Conservation (phyloP, 2,113 vertebrate genomes). For the Tetrao urogallus region DNA sequence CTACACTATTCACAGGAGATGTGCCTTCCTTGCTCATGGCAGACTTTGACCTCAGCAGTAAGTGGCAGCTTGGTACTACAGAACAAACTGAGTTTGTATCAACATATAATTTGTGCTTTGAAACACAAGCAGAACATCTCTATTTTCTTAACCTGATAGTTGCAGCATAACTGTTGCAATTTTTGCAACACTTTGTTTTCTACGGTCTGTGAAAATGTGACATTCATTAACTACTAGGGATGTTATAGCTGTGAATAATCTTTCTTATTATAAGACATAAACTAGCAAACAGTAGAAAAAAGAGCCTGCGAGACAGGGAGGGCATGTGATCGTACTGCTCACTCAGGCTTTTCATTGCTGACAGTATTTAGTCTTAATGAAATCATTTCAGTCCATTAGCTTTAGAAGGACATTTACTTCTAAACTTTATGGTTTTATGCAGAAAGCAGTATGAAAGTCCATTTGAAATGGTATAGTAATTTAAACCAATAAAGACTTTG, state of each 20-base stretch:
- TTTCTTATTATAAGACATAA: background rate
- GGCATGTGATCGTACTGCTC: background rate
- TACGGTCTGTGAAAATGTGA: background rate
- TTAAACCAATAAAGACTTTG: background rate
- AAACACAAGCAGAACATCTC: background rate
- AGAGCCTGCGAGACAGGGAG: background rate
- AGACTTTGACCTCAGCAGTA: background rate
- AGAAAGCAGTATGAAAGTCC: background rate
- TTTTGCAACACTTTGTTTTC: background rate
- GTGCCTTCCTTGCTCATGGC: background rate
- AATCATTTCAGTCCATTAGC: background rate
- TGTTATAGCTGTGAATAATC: background rate
- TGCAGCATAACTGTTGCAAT: background rate
- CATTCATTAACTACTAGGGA: background rate
- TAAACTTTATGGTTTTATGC: background rate
- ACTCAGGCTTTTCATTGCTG: background rate
- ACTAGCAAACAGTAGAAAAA: background rate
- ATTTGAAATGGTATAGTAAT: background rate
- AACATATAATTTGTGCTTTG: background rate
- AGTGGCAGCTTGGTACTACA: background rate
- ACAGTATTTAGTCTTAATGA: background rate
- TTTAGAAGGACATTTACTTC: background rate
- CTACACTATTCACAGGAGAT: too few species aligned
- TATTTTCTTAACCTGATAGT: background rate
- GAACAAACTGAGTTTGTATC: background rate